A percentile compares a stretch with the other conserved stretches of the same genome.
These are phyloP conservation scores for Tethya wilhelma DNA, from an alignment of 37 sponge, comb jelly and placozoan genomes.

Conservation along the genomic window DNA sequence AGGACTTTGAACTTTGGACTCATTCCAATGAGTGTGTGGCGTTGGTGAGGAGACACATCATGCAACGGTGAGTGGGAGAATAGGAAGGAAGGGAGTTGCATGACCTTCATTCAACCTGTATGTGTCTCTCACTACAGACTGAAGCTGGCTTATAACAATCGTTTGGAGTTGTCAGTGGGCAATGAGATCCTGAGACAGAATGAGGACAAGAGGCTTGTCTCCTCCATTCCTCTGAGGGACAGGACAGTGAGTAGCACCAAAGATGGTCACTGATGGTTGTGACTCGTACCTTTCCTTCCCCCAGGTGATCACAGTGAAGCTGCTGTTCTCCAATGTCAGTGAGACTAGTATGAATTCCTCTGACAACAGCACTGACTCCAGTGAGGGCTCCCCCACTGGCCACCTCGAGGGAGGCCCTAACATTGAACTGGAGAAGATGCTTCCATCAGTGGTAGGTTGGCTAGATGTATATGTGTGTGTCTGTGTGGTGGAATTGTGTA, in stretches of 20 bases:
- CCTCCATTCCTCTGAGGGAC: constrained; percentile 74
- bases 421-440: constrained; percentile 68
- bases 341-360: constrained; percentile 70
- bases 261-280: not conserved
- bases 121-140: constrained; percentile 23
- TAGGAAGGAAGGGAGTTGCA: not conserved
- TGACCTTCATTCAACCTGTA: not conserved
- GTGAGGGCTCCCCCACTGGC: constrained; percentile 58
- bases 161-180: constrained; percentile 75
- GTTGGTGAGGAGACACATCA: constrained; percentile 77
- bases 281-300: no score
- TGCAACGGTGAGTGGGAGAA: constrained; percentile 47
- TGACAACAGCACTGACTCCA: constrained; percentile 84
- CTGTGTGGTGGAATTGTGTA: no score
- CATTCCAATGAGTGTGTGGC: constrained; percentile 89
- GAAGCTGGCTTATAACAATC: constrained; percentile 52
- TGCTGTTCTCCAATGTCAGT: constrained; percentile 45
- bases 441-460: constrained; percentile 82
- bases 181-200: constrained; percentile 66
- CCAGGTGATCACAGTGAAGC: constrained; percentile 52
- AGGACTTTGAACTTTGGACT: constrained; percentile 86
- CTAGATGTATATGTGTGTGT: no score
- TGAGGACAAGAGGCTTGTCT: constrained; percentile 77
- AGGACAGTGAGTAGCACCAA: constrained; percentile 41
- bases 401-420: constrained; percentile 73